Conservation (phyloP, 2,888 invertebrate genomes). For the Caradrina clavipalpis region DNA sequence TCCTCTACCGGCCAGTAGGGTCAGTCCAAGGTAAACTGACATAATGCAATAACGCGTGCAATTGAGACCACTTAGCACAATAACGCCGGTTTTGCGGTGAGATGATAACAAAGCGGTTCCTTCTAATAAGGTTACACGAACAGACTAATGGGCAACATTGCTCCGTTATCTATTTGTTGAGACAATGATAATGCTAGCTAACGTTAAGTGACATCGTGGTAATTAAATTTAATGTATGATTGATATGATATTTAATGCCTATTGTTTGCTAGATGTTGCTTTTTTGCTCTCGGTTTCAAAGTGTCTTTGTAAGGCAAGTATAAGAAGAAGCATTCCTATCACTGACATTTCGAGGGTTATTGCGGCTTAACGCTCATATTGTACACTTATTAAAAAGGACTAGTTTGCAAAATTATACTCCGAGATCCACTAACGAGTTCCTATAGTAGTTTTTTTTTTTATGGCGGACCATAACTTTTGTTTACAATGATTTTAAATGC, state of each 20-base stretch:
- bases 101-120: slow-evolving; percentile 47
- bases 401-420: no score
- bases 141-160: slow-evolving; percentile 48
- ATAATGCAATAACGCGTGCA: slow-evolving; percentile 58
- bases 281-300: no score
- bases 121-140: slow-evolving; percentile 57
- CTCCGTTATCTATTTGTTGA: slow-evolving; percentile 49
- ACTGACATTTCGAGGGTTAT: background rate
- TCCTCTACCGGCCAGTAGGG: slow-evolving; percentile 35
- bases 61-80: slow-evolving; percentile 55
- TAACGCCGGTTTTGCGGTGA: slow-evolving; percentile 36
- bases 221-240: slow-evolving; percentile 45
- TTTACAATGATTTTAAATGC: no score
- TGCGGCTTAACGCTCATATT: no score
- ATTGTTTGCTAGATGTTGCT: slow-evolving; percentile 15
- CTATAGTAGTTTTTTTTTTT: no score
- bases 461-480: no score
- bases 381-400: no score
- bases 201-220: slow-evolving; percentile 36
- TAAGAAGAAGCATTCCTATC: background rate
- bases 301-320: background rate
- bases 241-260: slow-evolving; percentile 20
- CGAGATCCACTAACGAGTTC: no score
- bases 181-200: slow-evolving; percentile 39
- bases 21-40: slow-evolving; percentile 49